Percentiles rank a stretch among this genome's conserved stretches.
Evolutionary conservation across 2,888 invertebrate genomes (phyloP).

Genomic region (Tipula lateralis): DNA sequence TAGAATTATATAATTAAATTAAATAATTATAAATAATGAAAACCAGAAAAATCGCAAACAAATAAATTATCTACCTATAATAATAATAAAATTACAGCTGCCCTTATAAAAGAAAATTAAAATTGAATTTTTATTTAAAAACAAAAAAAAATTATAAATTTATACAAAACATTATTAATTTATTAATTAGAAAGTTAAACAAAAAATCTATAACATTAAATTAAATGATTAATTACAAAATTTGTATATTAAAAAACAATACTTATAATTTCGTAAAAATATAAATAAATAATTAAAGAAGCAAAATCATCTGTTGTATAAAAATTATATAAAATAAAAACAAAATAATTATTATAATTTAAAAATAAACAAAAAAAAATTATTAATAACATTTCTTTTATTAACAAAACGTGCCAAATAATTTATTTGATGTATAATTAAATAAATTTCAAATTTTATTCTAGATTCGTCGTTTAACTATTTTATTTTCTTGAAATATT

Average conservation of each 20-base stretch:
- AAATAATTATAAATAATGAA: not conserved
- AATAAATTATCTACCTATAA: not conserved
- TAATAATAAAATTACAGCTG: slow-evolving; percentile 2
- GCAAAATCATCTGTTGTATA: not conserved
- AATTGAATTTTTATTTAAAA: not conserved
- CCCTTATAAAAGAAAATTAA: not conserved
- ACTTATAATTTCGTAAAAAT: not conserved
- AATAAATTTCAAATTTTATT: no score
- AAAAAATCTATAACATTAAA: not conserved
- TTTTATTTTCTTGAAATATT: no score
- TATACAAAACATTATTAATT: not conserved
- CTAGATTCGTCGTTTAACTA: no score
- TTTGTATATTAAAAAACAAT: not conserved
- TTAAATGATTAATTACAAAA: not conserved
- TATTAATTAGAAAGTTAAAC: slow-evolving; percentile 3
- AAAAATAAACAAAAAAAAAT: not conserved
- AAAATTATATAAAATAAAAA: not conserved
- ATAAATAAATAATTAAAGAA: not conserved
- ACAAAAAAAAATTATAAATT: not conserved
- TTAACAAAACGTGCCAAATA: no score
- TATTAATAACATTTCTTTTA: no score
- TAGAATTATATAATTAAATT: slow-evolving; percentile 11
- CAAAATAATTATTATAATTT: not conserved
- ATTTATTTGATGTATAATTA: no score
- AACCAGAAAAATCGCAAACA: not conserved